Conservation (phyloP, 2,113 vertebrate genomes). For the Xenopus tropicalis region DNA sequence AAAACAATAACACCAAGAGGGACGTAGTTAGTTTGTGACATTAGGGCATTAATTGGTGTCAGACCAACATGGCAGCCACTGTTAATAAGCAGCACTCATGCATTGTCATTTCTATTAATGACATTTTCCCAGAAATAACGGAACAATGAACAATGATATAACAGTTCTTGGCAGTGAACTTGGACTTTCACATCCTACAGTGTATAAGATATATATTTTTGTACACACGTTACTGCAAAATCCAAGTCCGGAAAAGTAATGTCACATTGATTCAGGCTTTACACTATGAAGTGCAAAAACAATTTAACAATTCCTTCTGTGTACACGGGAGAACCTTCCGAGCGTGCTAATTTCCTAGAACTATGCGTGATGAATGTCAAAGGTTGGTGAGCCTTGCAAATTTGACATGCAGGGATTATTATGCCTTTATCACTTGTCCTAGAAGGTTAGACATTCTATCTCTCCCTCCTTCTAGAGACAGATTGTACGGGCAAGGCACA, state of each 20-base stretch:
- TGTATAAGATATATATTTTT: no score
- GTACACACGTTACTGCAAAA: neutral
- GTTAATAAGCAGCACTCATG: no score
- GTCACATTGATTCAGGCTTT: neutral
- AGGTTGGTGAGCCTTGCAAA: neutral
- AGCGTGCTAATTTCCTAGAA: neutral
- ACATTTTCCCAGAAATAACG: no score
- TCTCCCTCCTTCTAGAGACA: neutral
- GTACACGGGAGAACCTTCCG: neutral
- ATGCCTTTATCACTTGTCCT: neutral
- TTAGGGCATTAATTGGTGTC: no score
- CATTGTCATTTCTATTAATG: no score
- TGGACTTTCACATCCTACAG: no score
- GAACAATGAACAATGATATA: no score
- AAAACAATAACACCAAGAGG: no score
- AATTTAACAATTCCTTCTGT: neutral
- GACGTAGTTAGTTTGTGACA: no score
- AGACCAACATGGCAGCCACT: no score
- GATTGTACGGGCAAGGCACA: neutral
- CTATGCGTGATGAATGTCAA: constrained; percentile 2
- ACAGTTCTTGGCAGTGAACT: no score
- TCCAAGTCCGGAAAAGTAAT: neutral
- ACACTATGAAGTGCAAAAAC: neutral
- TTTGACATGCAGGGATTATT: constrained; percentile 5
- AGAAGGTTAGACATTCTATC: neutral